phyloP scores from a whole-genome alignment of 2,888 invertebrate genomes.

The Perdita meconis region DNA sequence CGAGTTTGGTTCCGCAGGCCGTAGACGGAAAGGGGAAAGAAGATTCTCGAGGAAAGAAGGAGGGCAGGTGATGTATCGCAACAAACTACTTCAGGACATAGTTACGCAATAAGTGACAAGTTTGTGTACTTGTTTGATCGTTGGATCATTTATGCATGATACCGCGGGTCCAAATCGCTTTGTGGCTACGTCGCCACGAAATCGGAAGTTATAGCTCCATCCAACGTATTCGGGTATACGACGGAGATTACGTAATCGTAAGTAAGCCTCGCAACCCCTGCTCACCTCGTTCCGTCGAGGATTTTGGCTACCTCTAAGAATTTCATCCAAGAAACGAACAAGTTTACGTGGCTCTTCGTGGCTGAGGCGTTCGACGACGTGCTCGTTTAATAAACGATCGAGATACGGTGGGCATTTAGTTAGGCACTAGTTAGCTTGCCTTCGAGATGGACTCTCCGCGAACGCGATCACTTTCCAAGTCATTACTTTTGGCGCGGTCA shows the following conservation, averaged over 20 bases:
- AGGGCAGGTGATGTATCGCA: slow-evolving; percentile 45
- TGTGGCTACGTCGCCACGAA: slow-evolving; percentile 64
- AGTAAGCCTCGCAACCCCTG: slow-evolving; percentile 37
- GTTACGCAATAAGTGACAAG: slow-evolving; percentile 80
- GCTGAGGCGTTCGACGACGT: neutral
- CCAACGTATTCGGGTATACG: slow-evolving; percentile 70
- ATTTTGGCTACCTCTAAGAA: neutral
- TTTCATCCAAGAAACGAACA: neutral
- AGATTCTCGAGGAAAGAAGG: slow-evolving; percentile 20
- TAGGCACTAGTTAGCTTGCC: neutral
- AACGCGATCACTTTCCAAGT: slow-evolving; percentile 45
- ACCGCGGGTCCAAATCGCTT: slow-evolving; percentile 73
- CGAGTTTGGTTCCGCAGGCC: slow-evolving; percentile 42
- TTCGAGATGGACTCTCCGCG: neutral
- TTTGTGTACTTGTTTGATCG: slow-evolving; percentile 76
- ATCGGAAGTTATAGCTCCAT: slow-evolving; percentile 73
- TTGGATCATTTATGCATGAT: slow-evolving; percentile 77
- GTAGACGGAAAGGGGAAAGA: slow-evolving; percentile 21
- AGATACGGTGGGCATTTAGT: slow-evolving; percentile 12
- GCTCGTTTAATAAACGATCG: neutral
- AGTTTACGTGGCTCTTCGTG: slow-evolving; percentile 2
- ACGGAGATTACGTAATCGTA: slow-evolving; percentile 61
- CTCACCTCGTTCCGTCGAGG: slow-evolving; percentile 31
- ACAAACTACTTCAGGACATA: slow-evolving; percentile 61
- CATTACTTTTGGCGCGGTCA: slow-evolving; percentile 61